phyloP scores from a whole-genome alignment of 2,797 vertebrate genomes.

The Lemur catta region DNA sequence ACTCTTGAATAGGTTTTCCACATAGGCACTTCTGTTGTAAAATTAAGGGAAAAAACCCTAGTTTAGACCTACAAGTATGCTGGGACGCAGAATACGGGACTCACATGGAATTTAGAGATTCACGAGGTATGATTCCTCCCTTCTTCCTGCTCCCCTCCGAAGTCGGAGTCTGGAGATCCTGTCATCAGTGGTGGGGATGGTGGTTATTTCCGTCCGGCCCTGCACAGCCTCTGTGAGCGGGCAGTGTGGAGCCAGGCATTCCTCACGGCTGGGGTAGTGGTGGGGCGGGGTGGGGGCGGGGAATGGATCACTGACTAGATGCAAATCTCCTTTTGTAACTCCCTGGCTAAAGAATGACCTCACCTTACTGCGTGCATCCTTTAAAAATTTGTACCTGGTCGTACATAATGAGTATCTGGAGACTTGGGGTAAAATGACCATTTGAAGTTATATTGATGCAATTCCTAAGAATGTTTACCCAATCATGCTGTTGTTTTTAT shows the following conservation, averaged over 20 bases:
- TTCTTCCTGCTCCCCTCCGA: neutral
- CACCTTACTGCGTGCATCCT: neutral
- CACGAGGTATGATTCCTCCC: neutral
- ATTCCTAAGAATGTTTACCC: neutral
- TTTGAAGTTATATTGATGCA: neutral
- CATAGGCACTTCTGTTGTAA: neutral
- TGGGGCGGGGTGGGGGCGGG: no score
- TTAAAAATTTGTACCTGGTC: neutral
- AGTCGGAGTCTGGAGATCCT: neutral
- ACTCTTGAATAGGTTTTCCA: neutral
- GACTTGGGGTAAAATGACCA: neutral
- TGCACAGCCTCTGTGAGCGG: neutral
- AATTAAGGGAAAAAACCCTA: neutral
- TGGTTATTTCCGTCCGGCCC: rapidly evolving
- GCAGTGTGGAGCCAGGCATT: neutral
- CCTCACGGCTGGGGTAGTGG: no score
- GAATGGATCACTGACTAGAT: neutral
- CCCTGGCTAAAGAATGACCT: neutral
- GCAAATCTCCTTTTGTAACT: neutral
- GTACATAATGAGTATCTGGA: neutral
- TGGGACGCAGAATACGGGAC: neutral
- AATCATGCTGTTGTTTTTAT: neutral
- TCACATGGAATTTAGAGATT: neutral
- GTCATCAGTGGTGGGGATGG: neutral
- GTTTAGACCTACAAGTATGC: neutral